Base-by-base conservation (phyloP, 2,113 vertebrate genomes). In the Panurus biarmicus region DNA sequence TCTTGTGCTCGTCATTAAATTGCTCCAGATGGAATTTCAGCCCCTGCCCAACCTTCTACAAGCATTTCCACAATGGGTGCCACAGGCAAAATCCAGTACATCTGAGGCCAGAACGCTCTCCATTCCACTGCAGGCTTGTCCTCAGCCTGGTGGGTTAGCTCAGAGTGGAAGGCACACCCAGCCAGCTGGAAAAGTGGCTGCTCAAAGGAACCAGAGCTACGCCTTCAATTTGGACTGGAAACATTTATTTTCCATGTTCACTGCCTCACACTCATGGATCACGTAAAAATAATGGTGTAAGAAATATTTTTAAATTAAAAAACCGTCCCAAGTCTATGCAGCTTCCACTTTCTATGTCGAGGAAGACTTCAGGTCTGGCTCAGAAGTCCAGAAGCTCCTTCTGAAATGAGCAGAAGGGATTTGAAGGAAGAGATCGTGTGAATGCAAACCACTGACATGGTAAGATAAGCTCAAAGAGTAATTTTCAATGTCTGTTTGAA, bases 251-350 rank as follows among this genome's bases (percentile, higher is more conserved):
- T 73, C 48, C 20, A 9, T 15, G 31, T 22, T 47, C 35, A 19
- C 36, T 56, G 44, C 4, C 45, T 65, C 38, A 47, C 14, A 31
- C 5, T 36, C 1, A 0, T 42, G 26, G 36, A 11, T 65, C 4
- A 1, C 26, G 26, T 51, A 42, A 69, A 50, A 47, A 22, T 21
- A 73, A 21, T 6, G 5, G 11, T 51, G 26, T 20, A 51, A 66
- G 28, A 53, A 61, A 53, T 16, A 36, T 2, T 1, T 35, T 53
- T 44, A 48, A 42, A 36, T 14, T 21, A 33, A 35, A 36, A 18
- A 10, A 35, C 16, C 5, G n/a, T 77, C 44, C 26, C 9, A 35
- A 11, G 8, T 28, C 12, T 24, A 3, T 21, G 12, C 6, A 12
- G 9, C 16, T 69, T 79, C 24, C 6, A 33, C 5, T 67, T 67